Base-by-base conservation (phyloP, 2,888 invertebrate species). In the Pterostichus madidus region DNA sequence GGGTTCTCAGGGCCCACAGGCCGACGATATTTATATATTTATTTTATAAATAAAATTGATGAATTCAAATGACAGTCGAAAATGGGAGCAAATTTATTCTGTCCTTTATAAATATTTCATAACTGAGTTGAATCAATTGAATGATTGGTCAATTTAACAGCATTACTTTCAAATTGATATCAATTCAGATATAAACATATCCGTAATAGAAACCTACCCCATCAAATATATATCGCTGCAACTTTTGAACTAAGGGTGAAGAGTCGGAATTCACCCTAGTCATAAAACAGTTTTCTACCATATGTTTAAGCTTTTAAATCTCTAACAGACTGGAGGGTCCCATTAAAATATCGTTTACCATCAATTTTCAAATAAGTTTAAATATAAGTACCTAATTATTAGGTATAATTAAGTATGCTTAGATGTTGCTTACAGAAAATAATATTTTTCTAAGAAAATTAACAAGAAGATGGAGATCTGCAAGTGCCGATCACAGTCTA, bases 281-380 rank as follows among this genome's bases (percentile, higher is more conserved):
- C 1, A 13, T 49, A 49, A 49, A 49, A 49, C 49, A 49, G 5
- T 49, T 49, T 49, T 49, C 11, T 49, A 13, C 49, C 49, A 49
- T 49, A 49, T 49, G 49, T 49, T 49, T 49, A 49, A 49, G 49
- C 49, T 39, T 49, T 49, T 49, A 49, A 49, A 49, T 49, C 11
- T 49, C 4, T 49, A 49, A 49, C 11, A 49, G 49, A n/a, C 49
- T 11, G 4, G 13, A n/a, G n/a, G 49, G 49, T n/a, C 0, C 49
- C 49, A 49, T 49, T 49, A 49, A 49, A 49, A 49, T 49, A 49
- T 49, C 49, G 49, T 49, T 49, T 49, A 46, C 49, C 10, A 49
- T 2, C 8, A 44, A 0, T 7, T 44, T 4, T 4, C 5, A 10
- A 10, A 24, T 24, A 24, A 24, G 2, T 24, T 24, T 24, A 24